Percentiles rank a stretch among this genome's conserved stretches.
Conservation (phyloP, 2,888 invertebrate genomes). For the Torymus texanus region DNA sequence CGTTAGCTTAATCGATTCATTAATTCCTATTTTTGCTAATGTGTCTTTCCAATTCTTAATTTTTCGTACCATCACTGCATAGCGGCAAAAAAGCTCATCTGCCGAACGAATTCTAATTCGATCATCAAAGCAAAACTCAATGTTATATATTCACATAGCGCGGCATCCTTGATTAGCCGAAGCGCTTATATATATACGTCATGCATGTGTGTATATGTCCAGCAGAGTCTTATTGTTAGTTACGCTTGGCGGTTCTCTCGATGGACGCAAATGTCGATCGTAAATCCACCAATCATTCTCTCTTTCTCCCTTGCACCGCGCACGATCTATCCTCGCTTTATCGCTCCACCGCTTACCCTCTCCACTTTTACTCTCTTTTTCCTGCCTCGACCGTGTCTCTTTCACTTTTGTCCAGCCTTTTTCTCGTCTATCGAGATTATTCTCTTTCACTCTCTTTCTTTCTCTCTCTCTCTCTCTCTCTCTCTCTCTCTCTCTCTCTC, state of each 20-base stretch:
- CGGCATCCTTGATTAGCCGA: conserved; percentile 50
- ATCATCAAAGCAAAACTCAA: conserved; percentile 1
- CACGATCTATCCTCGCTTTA: no score
- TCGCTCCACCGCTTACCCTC: background rate
- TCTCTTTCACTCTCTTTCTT: conserved; percentile 15
- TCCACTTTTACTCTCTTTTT: conserved; percentile 13
- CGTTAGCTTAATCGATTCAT: no score
- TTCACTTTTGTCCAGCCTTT: no score
- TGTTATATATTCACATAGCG: no score
- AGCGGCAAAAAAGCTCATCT: no score
- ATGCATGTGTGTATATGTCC: no score
- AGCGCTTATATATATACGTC: conserved; percentile 21
- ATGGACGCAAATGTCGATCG: conserved; percentile 33
- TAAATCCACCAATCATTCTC: conserved; percentile 44
- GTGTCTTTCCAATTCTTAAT: no score
- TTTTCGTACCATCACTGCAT: no score
- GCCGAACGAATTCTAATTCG: conserved; percentile 19
- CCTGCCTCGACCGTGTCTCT: no score
- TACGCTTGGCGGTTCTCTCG: conserved; percentile 43
- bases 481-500: background rate
- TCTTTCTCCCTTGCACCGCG: background rate
- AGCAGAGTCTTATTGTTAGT: conserved; percentile 50
- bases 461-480: background rate
- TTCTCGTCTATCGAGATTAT: background rate
- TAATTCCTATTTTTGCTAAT: no score